Percentiles rank a stretch among this genome's conserved stretches.
Evolutionary conservation across 2,113 vertebrate species (phyloP).

Genomic region (Melanostigma gelatinosum): DNA sequence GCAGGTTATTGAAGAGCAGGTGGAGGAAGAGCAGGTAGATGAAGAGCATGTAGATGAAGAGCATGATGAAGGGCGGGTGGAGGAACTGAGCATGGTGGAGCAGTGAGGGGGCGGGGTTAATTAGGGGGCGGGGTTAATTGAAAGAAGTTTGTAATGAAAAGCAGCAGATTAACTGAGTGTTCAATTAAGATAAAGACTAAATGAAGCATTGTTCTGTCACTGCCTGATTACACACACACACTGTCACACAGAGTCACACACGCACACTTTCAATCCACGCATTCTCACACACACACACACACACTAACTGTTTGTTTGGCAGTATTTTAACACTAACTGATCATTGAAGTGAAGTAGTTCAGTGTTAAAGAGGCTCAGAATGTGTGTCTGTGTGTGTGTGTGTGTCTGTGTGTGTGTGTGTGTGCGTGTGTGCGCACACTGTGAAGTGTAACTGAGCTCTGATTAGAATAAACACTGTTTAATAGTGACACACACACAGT

Average conservation of each 20-base stretch:
- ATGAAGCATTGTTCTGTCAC: slow-evolving; percentile 61
- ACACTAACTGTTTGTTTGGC: not conserved
- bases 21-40: no score
- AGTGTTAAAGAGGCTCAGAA: not conserved
- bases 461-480: no score
- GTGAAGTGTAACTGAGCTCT: slow-evolving; percentile 47
- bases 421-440: not conserved
- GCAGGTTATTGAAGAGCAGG: no score
- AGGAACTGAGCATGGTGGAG: not conserved
- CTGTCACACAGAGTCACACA: slow-evolving; percentile 1
- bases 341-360: slow-evolving; percentile 50
- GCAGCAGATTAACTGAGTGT: slow-evolving; percentile 71
- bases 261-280: not conserved
- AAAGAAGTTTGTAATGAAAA: slow-evolving; percentile 66
- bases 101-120: not conserved
- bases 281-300: not conserved
- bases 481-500: not conserved
- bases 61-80: not conserved
- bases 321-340: slow-evolving; percentile 17
- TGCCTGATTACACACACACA: slow-evolving; percentile 18
- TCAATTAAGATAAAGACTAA: slow-evolving; percentile 77
- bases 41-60: not conserved
- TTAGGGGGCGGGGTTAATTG: slow-evolving; percentile 64
- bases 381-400: slow-evolving; percentile 1
- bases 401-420: slow-evolving; percentile 16